These are phyloP conservation scores for Drosophila niveifrons DNA, from an alignment of 2,888 invertebrate genomes.

Conservation along the genomic window DNA sequence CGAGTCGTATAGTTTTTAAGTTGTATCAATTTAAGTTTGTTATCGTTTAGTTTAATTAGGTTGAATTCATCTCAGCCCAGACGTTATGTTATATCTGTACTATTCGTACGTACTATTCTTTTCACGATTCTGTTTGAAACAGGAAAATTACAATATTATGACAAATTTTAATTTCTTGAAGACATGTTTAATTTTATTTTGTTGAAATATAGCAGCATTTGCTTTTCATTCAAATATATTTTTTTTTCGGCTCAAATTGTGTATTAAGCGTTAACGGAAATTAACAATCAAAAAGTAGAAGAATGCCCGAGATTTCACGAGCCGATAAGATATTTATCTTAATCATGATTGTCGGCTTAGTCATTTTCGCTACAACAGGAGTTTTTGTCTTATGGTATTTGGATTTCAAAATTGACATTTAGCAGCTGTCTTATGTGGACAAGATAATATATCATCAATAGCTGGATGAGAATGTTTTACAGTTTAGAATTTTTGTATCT, in stretches of 20 bases:
- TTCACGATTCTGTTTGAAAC: neutral
- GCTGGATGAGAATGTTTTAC: neutral
- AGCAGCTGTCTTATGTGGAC: neutral
- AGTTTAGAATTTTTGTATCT: neutral
- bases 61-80: neutral
- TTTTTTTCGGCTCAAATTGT: slow-evolving; percentile 3
- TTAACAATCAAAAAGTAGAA: neutral
- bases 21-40: neutral
- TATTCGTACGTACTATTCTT: neutral
- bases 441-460: no score
- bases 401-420: neutral
- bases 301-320: neutral
- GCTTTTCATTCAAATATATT: slow-evolving; percentile 5
- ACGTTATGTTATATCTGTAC: neutral
- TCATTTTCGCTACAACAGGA: slow-evolving; percentile 1
- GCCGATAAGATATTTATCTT: slow-evolving; percentile 6
- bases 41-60: neutral
- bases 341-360: slow-evolving; percentile 3
- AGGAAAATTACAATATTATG: neutral
- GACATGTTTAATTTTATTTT: neutral
- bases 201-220: slow-evolving; percentile 6
- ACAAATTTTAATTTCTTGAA: neutral
- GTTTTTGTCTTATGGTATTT: slow-evolving; percentile 1
- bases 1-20: neutral
- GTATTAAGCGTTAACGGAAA: neutral